phyloP scores from a whole-genome alignment of 2,888 invertebrate genomes.

The Endomychus coccineus region DNA sequence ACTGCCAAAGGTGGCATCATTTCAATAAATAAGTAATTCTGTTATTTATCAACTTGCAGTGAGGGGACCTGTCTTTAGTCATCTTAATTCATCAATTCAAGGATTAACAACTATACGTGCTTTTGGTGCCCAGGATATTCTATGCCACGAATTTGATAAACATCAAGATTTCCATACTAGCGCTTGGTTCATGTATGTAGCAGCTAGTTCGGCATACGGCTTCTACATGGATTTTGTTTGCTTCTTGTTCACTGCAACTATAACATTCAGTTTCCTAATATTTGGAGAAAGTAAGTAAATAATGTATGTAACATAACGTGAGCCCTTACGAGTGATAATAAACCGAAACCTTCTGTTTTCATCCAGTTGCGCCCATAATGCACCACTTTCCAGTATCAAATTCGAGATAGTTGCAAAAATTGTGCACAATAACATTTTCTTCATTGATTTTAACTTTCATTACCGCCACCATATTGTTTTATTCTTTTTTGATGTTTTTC shows the following conservation, averaged over 20 bases:
- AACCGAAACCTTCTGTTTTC: too few relatives aligned
- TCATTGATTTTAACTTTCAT: too few relatives aligned
- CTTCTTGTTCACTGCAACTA: conserved; percentile 54
- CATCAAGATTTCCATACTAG: conserved; percentile 59
- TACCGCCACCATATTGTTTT: too few relatives aligned
- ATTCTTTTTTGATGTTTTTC: too few relatives aligned
- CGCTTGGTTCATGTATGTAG: conserved; percentile 60
- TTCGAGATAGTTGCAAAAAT: too few relatives aligned
- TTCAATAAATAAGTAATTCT: too few relatives aligned
- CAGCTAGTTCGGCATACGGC: conserved; percentile 58
- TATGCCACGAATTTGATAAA: conserved; percentile 50
- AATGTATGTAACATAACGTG: too few relatives aligned
- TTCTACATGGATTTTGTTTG: conserved; percentile 59
- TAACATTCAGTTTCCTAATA: conserved; percentile 59
- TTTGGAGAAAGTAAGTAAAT: conserved; percentile 38
- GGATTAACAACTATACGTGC: conserved; percentile 77
- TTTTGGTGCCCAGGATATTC: conserved; percentile 58
- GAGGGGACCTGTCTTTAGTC: conserved; percentile 77
- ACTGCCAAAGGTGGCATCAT: too few relatives aligned
- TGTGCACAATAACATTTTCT: background rate
- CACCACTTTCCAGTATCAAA: too few relatives aligned
- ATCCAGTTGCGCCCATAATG: too few relatives aligned
- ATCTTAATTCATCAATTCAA: conserved; percentile 69
- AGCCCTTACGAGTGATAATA: background rate
- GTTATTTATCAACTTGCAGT: too few relatives aligned